Evolutionary conservation across 1,140 invertebrate genomes (phyloP).

Genomic region (Whitmania pigra): DNA sequence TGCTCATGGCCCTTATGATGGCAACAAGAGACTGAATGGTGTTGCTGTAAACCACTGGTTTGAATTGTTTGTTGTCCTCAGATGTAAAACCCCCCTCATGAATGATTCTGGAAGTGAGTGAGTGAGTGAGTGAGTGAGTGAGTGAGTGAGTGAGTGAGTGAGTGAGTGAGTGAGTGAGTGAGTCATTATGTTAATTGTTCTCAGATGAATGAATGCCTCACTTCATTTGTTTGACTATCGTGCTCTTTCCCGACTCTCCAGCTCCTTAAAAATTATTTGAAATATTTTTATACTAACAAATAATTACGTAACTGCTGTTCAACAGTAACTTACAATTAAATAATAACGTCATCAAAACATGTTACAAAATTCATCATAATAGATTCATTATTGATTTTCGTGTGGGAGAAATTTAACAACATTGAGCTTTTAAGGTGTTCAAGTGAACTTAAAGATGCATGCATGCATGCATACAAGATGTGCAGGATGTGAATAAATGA

Average conservation of each 20-base stretch:
- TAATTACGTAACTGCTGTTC: too few relatives aligned
- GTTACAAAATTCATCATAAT: too few relatives aligned
- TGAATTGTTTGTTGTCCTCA: slow-evolving; percentile 50
- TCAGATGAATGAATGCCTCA: slow-evolving; percentile 45
- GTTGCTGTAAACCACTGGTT: slow-evolving; percentile 74
- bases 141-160: slow-evolving; percentile 20
- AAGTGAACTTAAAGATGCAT: too few relatives aligned
- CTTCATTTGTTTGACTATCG: slow-evolving; percentile 98
- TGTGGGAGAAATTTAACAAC: not conserved
- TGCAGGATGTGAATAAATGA: not conserved
- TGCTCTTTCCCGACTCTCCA: slow-evolving; percentile 93
- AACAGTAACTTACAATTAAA: not conserved
- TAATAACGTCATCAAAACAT: not conserved
- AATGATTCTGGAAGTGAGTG: slow-evolving; percentile 65
- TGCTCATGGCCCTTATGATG: slow-evolving; percentile 96
- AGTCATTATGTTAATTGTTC: slow-evolving; percentile 1
- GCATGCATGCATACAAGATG: too few relatives aligned
- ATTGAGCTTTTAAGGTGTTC: too few relatives aligned
- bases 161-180: slow-evolving; percentile 20
- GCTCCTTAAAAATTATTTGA: slow-evolving; percentile 55
- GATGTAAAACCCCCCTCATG: slow-evolving; percentile 49
- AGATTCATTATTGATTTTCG: too few relatives aligned
- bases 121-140: slow-evolving; percentile 1
- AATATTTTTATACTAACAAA: not conserved
- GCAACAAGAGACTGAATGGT: slow-evolving; percentile 98